These are phyloP conservation scores for Heliconius charithonia DNA, from an alignment of 2,888 invertebrate species.

Conservation along the genomic window DNA sequence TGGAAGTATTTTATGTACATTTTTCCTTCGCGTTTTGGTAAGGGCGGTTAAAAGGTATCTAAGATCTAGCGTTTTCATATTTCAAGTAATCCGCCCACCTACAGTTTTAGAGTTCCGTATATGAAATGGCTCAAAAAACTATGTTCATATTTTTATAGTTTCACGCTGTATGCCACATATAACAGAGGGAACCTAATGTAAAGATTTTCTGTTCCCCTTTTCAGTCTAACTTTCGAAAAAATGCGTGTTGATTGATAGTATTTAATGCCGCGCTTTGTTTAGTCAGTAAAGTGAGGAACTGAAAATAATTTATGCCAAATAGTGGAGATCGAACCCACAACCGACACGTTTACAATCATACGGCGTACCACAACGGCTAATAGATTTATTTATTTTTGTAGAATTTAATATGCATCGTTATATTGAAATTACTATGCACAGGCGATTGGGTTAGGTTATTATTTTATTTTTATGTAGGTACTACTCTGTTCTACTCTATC, in stretches of 20 bases:
- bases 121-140: background rate
- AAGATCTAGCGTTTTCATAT: constrained; percentile 23
- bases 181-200: background rate
- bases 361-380: background rate
- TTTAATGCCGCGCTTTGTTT: background rate
- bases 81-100: constrained; percentile 8
- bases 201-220: background rate
- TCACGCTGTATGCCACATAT: background rate
- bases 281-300: background rate
- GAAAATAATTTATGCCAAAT: too few relatives aligned
- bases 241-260: background rate
- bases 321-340: background rate
- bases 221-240: background rate
- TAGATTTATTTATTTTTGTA: background rate
- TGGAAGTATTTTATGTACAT: constrained; percentile 3
- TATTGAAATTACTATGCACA: background rate
- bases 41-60: constrained; percentile 12
- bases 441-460: background rate
- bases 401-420: background rate
- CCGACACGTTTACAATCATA: background rate
- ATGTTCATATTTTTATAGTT: background rate
- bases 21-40: constrained; percentile 20
- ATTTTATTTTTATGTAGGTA: background rate
- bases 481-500: too few relatives aligned
- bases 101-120: constrained; percentile 10